phyloP scores from a whole-genome alignment of 1,140 invertebrate genomes.

The Lordiphosa collinella region DNA sequence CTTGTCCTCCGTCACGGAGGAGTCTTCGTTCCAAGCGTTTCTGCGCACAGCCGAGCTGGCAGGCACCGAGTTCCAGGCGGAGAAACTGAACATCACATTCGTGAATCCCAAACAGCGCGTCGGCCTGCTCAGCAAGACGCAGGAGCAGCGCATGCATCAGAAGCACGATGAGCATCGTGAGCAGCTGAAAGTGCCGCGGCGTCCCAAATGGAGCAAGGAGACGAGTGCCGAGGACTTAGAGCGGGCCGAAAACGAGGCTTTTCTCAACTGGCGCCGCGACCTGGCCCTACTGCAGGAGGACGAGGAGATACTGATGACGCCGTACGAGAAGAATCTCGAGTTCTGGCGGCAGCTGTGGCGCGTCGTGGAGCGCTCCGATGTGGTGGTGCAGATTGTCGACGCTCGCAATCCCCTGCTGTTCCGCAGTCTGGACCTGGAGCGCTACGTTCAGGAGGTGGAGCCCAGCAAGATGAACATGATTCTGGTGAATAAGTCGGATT shows the following conservation, averaged over 20 bases:
- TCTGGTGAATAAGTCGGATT: conserved; percentile 98
- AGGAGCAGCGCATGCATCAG: conserved; percentile 82
- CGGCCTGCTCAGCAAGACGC: conserved; percentile 84
- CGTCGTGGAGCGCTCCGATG: conserved; percentile 97
- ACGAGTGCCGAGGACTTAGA: conserved; percentile 90
- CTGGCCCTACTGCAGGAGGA: conserved; percentile 91
- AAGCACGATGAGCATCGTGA: conserved; percentile 85
- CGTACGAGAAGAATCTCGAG: conserved; percentile 98
- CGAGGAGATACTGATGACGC: conserved; percentile 91
- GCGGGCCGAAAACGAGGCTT: conserved; percentile 87
- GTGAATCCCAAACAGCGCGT: conserved; percentile 82
- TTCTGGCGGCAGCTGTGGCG: conserved; percentile 99
- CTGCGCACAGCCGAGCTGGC: conserved; percentile 95
- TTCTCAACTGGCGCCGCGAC: conserved; percentile 92
- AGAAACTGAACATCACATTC: conserved; percentile 89
- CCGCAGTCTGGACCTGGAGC: conserved; percentile 95
- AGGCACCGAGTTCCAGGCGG: conserved; percentile 94
- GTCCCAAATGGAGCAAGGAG: conserved; percentile 89
- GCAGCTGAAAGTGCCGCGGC: conserved; percentile 88
- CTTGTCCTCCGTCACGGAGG: conserved; percentile 96
- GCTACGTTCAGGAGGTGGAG: conserved; percentile 93
- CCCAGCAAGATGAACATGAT: conserved; percentile 89
- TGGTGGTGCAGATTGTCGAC: conserved; percentile 97
- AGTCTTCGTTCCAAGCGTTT: conserved; percentile 97
- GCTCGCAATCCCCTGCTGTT: conserved; percentile 97